A percentile compares a stretch with the other conserved stretches of the same genome.
These are phyloP conservation scores for Oreochromis grahami DNA, from an alignment of 2,797 vertebrate species.

Conservation along the genomic window DNA sequence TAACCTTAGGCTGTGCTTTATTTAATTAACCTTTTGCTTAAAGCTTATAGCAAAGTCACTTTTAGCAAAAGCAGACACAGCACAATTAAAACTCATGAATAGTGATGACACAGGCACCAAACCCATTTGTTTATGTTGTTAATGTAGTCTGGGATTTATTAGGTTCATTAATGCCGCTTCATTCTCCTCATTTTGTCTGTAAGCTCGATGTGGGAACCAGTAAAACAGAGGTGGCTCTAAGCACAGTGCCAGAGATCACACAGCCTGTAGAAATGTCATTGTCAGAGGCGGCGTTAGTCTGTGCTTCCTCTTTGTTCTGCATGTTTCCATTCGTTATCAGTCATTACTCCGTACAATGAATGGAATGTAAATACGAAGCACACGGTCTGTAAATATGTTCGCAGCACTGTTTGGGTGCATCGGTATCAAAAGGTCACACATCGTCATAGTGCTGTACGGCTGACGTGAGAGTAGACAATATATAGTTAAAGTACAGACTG, in stretches of 20 bases:
- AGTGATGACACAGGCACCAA: too few species aligned
- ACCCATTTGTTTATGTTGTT: not conserved
- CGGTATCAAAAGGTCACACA: conserved; percentile 11
- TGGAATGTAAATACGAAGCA: conserved; percentile 58
- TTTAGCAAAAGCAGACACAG: not conserved
- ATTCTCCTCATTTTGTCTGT: not conserved
- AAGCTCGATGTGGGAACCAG: not conserved
- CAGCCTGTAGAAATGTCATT: not conserved
- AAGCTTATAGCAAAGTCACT: not conserved
- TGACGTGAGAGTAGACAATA: conserved; percentile 21
- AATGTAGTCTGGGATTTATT: not conserved
- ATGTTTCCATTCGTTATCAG: conserved; percentile 1
- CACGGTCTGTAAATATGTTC: conserved; percentile 56
- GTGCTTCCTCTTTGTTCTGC: not conserved
- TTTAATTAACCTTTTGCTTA: not conserved
- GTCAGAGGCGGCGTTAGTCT: not conserved
- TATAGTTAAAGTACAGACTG: conserved; percentile 42
- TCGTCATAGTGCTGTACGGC: conserved; percentile 23
- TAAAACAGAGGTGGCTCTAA: conserved; percentile 2
- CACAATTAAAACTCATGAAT: not conserved
- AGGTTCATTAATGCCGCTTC: not conserved
- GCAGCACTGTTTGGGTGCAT: conserved; percentile 39
- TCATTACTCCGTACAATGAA: conserved; percentile 15
- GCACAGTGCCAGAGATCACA: conserved; percentile 17
- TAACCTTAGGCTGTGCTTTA: not conserved